A percentile compares a stretch with the other conserved stretches of the same genome.
Evolutionary conservation across 1,140 invertebrate genomes (phyloP).

Genomic region (Procambarus virginalis): DNA sequence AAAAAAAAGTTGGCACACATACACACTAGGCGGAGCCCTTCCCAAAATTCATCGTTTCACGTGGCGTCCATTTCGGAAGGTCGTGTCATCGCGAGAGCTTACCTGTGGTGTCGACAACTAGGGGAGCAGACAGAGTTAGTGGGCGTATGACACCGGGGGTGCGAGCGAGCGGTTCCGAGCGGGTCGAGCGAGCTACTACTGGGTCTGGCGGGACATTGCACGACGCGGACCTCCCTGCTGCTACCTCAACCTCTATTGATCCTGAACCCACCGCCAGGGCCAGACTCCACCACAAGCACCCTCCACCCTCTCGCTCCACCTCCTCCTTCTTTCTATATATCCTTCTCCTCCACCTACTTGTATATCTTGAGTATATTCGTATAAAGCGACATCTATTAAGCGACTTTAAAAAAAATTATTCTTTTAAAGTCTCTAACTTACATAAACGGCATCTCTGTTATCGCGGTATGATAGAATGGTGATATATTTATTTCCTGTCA

Average conservation of each 20-base stretch:
- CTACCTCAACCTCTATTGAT: constrained; percentile 2
- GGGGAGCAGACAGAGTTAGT: background rate
- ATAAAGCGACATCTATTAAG: too few relatives aligned
- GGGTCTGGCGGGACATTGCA: background rate
- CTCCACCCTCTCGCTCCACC: background rate
- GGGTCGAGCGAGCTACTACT: background rate
- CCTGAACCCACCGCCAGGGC: background rate
- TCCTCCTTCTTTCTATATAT: background rate
- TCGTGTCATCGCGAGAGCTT: background rate
- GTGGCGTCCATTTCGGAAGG: background rate
- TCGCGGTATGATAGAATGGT: too few relatives aligned
- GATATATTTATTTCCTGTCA: too few relatives aligned
- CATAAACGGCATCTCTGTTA: too few relatives aligned
- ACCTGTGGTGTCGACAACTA: constrained; percentile 1
- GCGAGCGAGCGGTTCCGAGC: background rate
- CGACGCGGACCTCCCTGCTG: background rate
- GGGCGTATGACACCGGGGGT: background rate
- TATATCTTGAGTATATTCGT: too few relatives aligned
- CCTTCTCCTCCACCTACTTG: background rate
- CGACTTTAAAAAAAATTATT: too few relatives aligned
- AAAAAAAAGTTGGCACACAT: background rate
- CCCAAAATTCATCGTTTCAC: background rate
- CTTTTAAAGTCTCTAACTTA: too few relatives aligned
- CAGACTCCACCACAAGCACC: constrained; percentile 5
- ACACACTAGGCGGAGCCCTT: background rate